phyloP scores from a whole-genome alignment of 1,140 invertebrate species.

The Sarcophaga peregrina region DNA sequence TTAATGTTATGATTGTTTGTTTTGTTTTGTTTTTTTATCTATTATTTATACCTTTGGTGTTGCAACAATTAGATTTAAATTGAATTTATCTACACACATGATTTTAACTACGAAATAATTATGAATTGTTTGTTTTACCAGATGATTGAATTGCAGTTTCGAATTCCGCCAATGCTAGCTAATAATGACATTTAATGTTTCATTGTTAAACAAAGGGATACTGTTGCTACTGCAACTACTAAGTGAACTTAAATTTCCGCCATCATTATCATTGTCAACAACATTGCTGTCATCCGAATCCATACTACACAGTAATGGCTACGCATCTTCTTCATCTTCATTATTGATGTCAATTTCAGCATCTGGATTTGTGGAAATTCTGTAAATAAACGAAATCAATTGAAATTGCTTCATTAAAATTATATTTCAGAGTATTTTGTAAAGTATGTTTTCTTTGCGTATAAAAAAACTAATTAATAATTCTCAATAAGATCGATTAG shows the following conservation, averaged over 20 bases:
- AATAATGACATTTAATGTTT: constrained; percentile 53
- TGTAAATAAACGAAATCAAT: constrained; percentile 43
- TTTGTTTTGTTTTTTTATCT: not conserved
- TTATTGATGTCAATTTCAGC: constrained; percentile 55
- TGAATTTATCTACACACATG: not conserved
- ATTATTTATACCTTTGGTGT: constrained; percentile 31
- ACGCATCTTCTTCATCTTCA: constrained; percentile 60
- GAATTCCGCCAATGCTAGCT: constrained; percentile 56
- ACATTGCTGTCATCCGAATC: constrained; percentile 61
- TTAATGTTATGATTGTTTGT: no score
- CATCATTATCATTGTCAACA: constrained; percentile 40
- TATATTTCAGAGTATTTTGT: no score
- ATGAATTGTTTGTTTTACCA: not conserved
- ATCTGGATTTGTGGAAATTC: constrained; percentile 57
- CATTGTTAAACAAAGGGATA: constrained; percentile 47
- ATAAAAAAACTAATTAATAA: no score
- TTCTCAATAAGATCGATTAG: no score
- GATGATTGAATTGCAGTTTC: not conserved
- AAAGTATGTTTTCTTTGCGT: no score
- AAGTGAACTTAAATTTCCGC: no score
- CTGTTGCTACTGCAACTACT: constrained; percentile 51
- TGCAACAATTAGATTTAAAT: not conserved
- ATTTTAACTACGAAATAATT: constrained; percentile 7
- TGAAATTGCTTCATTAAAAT: not conserved
- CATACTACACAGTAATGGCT: constrained; percentile 64